phyloP scores from a whole-genome alignment of 2,113 vertebrate genomes.

The Marcusenius ussheri region DNA sequence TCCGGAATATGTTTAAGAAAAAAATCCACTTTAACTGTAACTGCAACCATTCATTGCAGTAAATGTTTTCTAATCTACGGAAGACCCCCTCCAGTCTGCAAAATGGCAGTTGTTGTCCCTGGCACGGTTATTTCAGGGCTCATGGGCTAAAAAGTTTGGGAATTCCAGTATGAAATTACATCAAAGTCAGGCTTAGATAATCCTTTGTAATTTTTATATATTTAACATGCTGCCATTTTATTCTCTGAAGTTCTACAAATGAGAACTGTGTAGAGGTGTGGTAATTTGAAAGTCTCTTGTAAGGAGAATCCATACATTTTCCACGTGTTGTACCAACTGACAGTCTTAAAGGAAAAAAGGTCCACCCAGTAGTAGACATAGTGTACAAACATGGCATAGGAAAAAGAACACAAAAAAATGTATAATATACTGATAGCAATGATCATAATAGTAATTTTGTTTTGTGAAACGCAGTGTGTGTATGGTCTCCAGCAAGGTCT shows the following conservation, averaged over 20 bases:
- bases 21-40: neutral
- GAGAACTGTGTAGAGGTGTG: neutral
- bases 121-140: neutral
- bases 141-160: neutral
- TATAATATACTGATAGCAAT: neutral
- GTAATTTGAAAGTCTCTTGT: neutral
- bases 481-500: neutral
- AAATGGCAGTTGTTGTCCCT: neutral
- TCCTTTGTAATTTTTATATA: conserved; percentile 25
- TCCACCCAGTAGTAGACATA: neutral
- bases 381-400: neutral
- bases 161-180: neutral
- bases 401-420: neutral
- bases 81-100: neutral
- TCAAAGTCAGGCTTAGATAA: conserved; percentile 27
- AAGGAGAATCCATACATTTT: neutral
- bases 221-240: conserved; percentile 23
- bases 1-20: neutral
- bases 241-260: neutral
- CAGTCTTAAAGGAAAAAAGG: neutral
- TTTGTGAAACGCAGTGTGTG: neutral
- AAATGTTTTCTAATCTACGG: neutral
- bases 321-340: neutral
- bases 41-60: neutral
- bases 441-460: neutral